Evolutionary conservation across 2,113 vertebrate species (phyloP), one percentile per base, ranked within the genome.

Genomic region (Tenebrosternarchus preto): DNA sequence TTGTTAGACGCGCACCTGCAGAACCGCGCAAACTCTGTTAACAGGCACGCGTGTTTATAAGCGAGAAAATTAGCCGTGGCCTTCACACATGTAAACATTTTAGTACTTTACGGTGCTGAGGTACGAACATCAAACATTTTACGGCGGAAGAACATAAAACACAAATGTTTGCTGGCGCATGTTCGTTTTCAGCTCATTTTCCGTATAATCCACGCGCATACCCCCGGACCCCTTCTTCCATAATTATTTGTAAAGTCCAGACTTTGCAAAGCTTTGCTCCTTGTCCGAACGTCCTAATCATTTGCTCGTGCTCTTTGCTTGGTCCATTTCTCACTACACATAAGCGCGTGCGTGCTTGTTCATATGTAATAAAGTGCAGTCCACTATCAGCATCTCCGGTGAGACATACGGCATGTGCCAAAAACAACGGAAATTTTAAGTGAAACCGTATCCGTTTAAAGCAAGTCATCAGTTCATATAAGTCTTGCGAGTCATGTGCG

Each of bases 61-160:
- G 67, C 67, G 55, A 81, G 75, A 71, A 87, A 85, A 86, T 83
- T 71, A 88, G 57, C 72, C 79, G 68, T 72, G 69, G 87, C 76
- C 53, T 67, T 61, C 81, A 74, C 88, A 88, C 78, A 80, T 89
- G 88, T 75, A 83, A 83, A 76, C 39, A 33, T 88, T 90, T 88
- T 86, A 76, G 66, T 66, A 82, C 72, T 80, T 81, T 78, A 68
- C 46, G 64, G 81, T 68, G 75, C 74, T 39, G 66, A 33, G 76
- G 76, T 73, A 31, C 29, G 56, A 76, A 60, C 83, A 82, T 27
- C 29, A 64, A 76, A 60, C 83, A 82, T 29, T 29, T 73, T 27
- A 57, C 20, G 29, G 25, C 12, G 71, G 55, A 73, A 25, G 17
- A n/a, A 39, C 69, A 31, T 61, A 61, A 73, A 73, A 73, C 57